Evolutionary conservation across 2,797 vertebrate species (phyloP), one percentile per base, ranked within the genome.

Genomic region (Clamator glandarius): DNA sequence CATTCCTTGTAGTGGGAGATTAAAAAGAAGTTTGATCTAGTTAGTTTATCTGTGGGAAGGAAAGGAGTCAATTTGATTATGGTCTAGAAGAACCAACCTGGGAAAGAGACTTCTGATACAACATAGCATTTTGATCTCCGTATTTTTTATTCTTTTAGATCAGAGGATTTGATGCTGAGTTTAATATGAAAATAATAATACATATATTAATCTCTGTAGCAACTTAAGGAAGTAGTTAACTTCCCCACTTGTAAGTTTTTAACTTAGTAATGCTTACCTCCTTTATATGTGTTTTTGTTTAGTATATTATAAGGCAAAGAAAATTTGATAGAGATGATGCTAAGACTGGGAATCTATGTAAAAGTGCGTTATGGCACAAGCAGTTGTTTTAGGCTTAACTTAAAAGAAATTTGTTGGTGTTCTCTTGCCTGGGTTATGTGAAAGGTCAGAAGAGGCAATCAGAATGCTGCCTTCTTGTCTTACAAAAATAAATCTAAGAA

Each of bases 91-190:
- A 84, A 77, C 15, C 61, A 94, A n/a, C 62, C 59, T 2, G 33
- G 48, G 41, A 77, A 67, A 80, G 41, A 92, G 76, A 55, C 51
- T 87, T 89, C 26, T 92, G 84, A 80, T 87, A 31, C 42, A 64
- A 54, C 19, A 15, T 17, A 80, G 44, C 2, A 1, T 77, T 95
- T 89, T 89, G 79, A 85, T 91, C 55, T 93, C n/a, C 4, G 0
- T 86, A 82, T 91, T 77, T 85, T 86, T 73, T 48, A 75, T 95
- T 87, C 91, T 73, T 24, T 95, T 83, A 95, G 81, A 93, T 94
- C 46, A 83, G 51, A 89, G 16, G 39, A 63, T 88, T 73, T 84
- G 69, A 88, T 81, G 69, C 15, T 33, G 8, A 84, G 26, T 78
- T 94, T 75, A 87, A 67, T 57, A 78, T 8, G 28, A 33, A 24